phyloP scores from a whole-genome alignment of 2,113 vertebrate species.

The Pteruthius melanotis region DNA sequence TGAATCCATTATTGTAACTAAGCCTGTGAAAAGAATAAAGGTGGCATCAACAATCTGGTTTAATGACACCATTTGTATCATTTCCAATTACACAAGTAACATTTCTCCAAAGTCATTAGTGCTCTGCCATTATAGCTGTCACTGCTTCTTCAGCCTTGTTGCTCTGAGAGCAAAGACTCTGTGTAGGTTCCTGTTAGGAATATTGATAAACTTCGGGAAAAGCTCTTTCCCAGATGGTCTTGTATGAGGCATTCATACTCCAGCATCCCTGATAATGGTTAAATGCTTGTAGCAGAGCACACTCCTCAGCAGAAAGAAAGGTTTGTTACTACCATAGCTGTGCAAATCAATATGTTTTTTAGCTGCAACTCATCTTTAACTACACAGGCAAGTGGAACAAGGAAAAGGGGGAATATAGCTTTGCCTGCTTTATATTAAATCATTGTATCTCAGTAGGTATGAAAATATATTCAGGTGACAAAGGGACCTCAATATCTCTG shows the following conservation, averaged over 20 bases:
- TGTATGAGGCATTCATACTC: not conserved
- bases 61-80: not conserved
- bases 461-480: not conserved
- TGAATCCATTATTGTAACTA: not conserved
- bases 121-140: not conserved
- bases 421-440: not conserved
- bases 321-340: not conserved
- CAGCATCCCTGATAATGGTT: not conserved
- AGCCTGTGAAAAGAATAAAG: slow-evolving; percentile 13
- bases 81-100: not conserved
- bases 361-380: not conserved
- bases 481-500: not conserved
- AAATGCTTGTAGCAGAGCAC: not conserved
- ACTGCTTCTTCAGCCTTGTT: not conserved
- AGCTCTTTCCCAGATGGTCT: not conserved
- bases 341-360: not conserved
- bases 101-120: slow-evolving; percentile 7
- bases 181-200: not conserved
- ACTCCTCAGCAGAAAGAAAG: not conserved
- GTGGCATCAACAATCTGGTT: not conserved
- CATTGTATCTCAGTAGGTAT: not conserved
- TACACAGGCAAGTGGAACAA: not conserved
- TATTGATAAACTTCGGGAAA: not conserved
- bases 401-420: not conserved
- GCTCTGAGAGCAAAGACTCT: not conserved